Evolutionary conservation across 2,888 invertebrate species (phyloP).

Genomic region (Drosophila koepferae): DNA sequence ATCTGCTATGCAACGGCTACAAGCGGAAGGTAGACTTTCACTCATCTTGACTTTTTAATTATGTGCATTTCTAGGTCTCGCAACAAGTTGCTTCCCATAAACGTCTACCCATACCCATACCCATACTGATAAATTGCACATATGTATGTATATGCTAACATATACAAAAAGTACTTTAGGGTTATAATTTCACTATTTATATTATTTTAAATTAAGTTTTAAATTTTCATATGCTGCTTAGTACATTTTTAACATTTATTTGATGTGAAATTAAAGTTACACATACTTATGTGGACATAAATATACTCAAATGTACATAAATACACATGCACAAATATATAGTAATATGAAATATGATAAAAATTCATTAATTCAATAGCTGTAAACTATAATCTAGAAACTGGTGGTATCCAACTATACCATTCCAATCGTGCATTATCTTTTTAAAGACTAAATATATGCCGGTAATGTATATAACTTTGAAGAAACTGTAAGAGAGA

Average conservation of each 20-base stretch:
- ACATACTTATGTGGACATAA: slow-evolving; percentile 37
- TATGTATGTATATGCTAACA: slow-evolving; percentile 43
- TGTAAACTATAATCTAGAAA: slow-evolving; percentile 47
- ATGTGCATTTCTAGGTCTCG: slow-evolving; percentile 30
- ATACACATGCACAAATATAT: slow-evolving; percentile 43
- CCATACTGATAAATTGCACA: slow-evolving; percentile 29
- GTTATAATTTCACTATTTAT: slow-evolving; percentile 35
- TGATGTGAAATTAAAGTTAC: slow-evolving; percentile 60
- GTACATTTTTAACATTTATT: slow-evolving; percentile 83
- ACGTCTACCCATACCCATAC: slow-evolving; percentile 31
- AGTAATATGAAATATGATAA: slow-evolving; percentile 37
- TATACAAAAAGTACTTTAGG: slow-evolving; percentile 38
- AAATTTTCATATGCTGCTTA: slow-evolving; percentile 54
- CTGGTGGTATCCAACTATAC: slow-evolving; percentile 49
- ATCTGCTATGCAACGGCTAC: background rate
- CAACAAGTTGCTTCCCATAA: slow-evolving; percentile 49
- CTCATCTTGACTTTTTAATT: slow-evolving; percentile 26
- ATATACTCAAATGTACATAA: slow-evolving; percentile 62
- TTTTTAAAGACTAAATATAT: slow-evolving; percentile 47
- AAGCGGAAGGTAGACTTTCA: slow-evolving; percentile 26
- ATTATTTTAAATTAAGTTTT: slow-evolving; percentile 54
- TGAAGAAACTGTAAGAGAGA: slow-evolving; percentile 59
- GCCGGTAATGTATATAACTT: slow-evolving; percentile 60
- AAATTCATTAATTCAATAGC: slow-evolving; percentile 37
- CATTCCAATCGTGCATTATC: slow-evolving; percentile 61